Evolutionary conservation across 2,113 vertebrate species (phyloP).

Genomic region (Climacteris rufus): DNA sequence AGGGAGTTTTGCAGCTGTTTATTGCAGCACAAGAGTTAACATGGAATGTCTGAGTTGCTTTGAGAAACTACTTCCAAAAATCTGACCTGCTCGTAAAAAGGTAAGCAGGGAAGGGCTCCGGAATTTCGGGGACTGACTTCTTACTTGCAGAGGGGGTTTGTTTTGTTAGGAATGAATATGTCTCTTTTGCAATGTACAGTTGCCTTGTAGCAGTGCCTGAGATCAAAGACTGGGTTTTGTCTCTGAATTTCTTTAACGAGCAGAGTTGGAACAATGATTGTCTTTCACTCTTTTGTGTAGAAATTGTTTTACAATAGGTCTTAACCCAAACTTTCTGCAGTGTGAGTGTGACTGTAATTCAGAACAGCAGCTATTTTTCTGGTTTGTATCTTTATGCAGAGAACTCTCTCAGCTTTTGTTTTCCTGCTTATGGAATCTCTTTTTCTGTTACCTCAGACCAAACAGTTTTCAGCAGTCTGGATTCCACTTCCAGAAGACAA

Average conservation of each 20-base stretch:
- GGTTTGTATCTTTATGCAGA: background rate
- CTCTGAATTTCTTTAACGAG: slow-evolving; percentile 19
- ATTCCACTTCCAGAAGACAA: background rate
- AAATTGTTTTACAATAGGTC: background rate
- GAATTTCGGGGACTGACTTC: background rate
- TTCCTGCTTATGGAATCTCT: background rate
- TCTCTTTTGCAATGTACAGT: background rate
- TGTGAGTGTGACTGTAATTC: background rate
- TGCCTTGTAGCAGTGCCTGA: slow-evolving; percentile 62
- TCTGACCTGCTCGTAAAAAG: slow-evolving; percentile 45
- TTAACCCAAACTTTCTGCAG: background rate
- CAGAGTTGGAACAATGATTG: background rate
- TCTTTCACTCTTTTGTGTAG: background rate
- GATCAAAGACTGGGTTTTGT: slow-evolving; percentile 6
- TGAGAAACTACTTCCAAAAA: slow-evolving; percentile 28
- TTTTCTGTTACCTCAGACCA: background rate
- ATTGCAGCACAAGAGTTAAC: slow-evolving; percentile 51
- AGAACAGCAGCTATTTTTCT: background rate
- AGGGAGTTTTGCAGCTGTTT: slow-evolving; percentile 74
- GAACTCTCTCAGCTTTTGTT: background rate
- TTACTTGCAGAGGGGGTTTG: background rate
- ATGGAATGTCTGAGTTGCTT: slow-evolving; percentile 64
- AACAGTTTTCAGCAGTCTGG: background rate
- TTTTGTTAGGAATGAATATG: background rate
- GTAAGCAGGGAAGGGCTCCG: slow-evolving; percentile 20